A percentile compares a stretch with the other conserved stretches of the same genome.
These are phyloP conservation scores for Zaprionus gabonicus DNA, from an alignment of 1,140 invertebrate genomes.

Conservation along the genomic window DNA sequence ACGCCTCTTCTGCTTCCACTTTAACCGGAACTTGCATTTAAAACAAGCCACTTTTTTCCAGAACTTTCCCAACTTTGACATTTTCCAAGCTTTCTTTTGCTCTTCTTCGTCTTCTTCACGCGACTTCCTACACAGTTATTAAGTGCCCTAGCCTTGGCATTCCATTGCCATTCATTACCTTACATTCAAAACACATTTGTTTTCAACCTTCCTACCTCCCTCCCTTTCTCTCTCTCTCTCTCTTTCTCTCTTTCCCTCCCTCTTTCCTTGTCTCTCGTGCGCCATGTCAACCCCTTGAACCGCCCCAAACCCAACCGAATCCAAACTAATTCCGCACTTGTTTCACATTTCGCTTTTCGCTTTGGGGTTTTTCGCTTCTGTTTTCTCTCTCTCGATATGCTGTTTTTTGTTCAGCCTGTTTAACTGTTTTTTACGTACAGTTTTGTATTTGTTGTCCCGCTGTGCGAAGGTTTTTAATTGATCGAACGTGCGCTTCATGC, in stretches of 20 bases:
- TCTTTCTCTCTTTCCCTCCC: no score
- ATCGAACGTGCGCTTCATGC: slow-evolving; percentile 74
- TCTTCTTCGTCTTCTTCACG: slow-evolving; percentile 7
- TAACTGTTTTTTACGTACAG: slow-evolving; percentile 24
- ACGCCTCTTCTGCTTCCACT: no score
- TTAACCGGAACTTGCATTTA: not conserved
- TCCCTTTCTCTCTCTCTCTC: no score
- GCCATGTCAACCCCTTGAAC: slow-evolving; percentile 34
- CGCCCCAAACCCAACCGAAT: slow-evolving; percentile 33
- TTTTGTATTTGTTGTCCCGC: slow-evolving; percentile 41
- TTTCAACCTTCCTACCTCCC: not conserved
- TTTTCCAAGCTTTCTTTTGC: slow-evolving; percentile 3
- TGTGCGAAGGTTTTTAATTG: slow-evolving; percentile 75
- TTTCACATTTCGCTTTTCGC: slow-evolving; percentile 14
- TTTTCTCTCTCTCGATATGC: not conserved
- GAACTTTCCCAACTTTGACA: slow-evolving; percentile 7
- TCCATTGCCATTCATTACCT: slow-evolving; percentile 43
- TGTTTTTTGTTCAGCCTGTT: slow-evolving; percentile 5
- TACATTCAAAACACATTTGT: not conserved
- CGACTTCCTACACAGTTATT: slow-evolving; percentile 25
- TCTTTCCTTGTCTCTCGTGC: not conserved
- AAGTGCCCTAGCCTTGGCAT: slow-evolving; percentile 41
- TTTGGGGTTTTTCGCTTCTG: slow-evolving; percentile 5
- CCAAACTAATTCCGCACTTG: slow-evolving; percentile 51
- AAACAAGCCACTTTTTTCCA: not conserved